A percentile compares a stretch with the other conserved stretches of the same genome.
Evolutionary conservation across 2,888 invertebrate species (phyloP).

Genomic region (Caenorhabditis angaria): DNA sequence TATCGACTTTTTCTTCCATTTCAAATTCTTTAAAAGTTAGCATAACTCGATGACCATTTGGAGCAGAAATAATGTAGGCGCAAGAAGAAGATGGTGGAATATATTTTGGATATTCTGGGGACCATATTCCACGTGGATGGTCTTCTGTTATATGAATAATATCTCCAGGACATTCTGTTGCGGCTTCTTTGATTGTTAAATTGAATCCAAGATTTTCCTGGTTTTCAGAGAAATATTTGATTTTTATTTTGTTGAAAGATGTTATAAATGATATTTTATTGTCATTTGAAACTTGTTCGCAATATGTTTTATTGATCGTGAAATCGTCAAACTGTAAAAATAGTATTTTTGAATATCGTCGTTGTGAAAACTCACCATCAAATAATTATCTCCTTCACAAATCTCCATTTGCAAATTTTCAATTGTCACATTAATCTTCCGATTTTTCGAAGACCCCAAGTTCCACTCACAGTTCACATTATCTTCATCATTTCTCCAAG

Average conservation of each 20-base stretch:
- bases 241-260: neutral
- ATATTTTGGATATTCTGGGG: conserved; percentile 64
- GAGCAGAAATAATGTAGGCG: conserved; percentile 83
- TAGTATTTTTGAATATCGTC: too few species aligned
- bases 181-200: conserved; percentile 51
- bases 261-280: neutral
- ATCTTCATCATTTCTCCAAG: neutral
- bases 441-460: neutral
- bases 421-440: neutral
- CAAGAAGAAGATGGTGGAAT: conserved; percentile 78
- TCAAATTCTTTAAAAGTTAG: conserved; percentile 73
- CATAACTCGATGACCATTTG: conserved; percentile 78
- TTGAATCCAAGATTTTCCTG: conserved; percentile 49
- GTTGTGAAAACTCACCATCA: neutral
- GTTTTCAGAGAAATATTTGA: neutral
- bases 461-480: neutral
- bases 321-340: too few species aligned
- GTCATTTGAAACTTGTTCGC: neutral
- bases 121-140: conserved; percentile 43
- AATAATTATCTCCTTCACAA: neutral
- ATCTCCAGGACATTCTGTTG: conserved; percentile 59
- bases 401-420: neutral
- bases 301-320: too few species aligned
- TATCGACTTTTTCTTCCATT: neutral
- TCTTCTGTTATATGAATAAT: conserved; percentile 54